Evolutionary conservation across 2,888 invertebrate species (phyloP).

Genomic region (Drosophila infuscata): DNA sequence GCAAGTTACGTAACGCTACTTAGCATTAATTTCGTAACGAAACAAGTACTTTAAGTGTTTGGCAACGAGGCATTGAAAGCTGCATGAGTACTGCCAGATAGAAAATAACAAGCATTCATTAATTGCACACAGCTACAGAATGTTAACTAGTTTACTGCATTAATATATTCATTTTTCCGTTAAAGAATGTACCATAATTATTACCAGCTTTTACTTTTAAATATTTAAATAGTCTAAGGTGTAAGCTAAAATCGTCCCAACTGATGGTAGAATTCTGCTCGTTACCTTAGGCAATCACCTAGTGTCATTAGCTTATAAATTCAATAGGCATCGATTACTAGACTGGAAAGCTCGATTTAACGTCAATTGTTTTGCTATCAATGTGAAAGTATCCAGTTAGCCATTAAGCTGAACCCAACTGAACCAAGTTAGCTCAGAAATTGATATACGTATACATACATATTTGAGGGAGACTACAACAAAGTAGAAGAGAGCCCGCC

Average conservation of each 20-base stretch:
- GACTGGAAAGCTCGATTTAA: background rate
- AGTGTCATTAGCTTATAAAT: background rate
- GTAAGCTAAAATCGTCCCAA: background rate
- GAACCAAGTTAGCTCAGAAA: conserved; percentile 19
- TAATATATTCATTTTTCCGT: background rate
- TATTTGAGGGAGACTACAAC: background rate
- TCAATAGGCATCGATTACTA: background rate
- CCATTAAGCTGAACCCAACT: conserved; percentile 9
- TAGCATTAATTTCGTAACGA: conserved; percentile 24
- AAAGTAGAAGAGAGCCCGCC: conserved; percentile 4
- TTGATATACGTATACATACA: conserved; percentile 21
- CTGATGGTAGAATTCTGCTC: background rate
- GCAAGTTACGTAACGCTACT: conserved; percentile 24
- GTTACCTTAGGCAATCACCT: background rate
- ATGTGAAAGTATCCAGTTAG: background rate
- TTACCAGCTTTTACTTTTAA: background rate
- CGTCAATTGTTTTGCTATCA: conserved; percentile 23
- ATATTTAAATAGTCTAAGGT: background rate
- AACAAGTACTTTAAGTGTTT: background rate
- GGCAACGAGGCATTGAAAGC: background rate
- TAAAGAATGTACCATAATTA: background rate
- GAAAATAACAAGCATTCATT: background rate
- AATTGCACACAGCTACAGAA: background rate
- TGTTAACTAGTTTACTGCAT: background rate
- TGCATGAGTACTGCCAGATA: background rate